Evolutionary conservation across 1,140 invertebrate species (phyloP).

Genomic region (Drosophila equinoxialis): DNA sequence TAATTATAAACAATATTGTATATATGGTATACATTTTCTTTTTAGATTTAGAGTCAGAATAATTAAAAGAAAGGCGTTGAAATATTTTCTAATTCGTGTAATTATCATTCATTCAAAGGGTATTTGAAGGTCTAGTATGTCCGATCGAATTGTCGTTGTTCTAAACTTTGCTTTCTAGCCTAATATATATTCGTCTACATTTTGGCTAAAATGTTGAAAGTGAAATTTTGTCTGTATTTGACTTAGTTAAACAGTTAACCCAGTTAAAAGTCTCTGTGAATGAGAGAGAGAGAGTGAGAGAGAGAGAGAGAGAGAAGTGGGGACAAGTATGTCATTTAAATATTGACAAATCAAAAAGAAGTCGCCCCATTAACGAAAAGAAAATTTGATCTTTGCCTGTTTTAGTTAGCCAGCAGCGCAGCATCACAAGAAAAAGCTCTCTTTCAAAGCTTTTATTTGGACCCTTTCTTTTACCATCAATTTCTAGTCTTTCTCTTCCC

Average conservation of each 20-base stretch:
- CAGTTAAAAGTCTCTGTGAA: slow-evolving; percentile 14
- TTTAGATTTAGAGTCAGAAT: neutral
- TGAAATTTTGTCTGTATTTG: slow-evolving; percentile 8
- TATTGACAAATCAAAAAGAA: slow-evolving; percentile 46
- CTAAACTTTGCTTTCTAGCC: neutral
- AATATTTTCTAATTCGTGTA: neutral
- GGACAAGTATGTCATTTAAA: slow-evolving; percentile 49
- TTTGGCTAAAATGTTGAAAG: slow-evolving; percentile 1
- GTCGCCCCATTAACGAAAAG: neutral
- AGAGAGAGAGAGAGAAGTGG: neutral
- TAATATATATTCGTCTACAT: neutral
- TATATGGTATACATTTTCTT: neutral
- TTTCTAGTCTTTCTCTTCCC: neutral
- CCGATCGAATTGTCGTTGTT: neutral
- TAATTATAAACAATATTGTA: neutral
- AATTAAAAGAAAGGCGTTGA: slow-evolving; percentile 2
- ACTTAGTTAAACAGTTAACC: slow-evolving; percentile 4
- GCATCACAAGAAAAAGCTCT: slow-evolving; percentile 15
- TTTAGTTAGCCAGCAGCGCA: neutral
- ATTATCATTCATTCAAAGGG: too few relatives aligned
- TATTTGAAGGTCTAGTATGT: too few relatives aligned
- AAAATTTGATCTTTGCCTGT: neutral
- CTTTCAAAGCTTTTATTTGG: slow-evolving; percentile 7
- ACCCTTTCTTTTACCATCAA: slow-evolving; percentile 19
- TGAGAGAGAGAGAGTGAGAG: neutral